A percentile compares a stretch with the other conserved stretches of the same genome.
Evolutionary conservation across 1,140 invertebrate genomes (phyloP).

Genomic region (Theocolax elegans): DNA sequence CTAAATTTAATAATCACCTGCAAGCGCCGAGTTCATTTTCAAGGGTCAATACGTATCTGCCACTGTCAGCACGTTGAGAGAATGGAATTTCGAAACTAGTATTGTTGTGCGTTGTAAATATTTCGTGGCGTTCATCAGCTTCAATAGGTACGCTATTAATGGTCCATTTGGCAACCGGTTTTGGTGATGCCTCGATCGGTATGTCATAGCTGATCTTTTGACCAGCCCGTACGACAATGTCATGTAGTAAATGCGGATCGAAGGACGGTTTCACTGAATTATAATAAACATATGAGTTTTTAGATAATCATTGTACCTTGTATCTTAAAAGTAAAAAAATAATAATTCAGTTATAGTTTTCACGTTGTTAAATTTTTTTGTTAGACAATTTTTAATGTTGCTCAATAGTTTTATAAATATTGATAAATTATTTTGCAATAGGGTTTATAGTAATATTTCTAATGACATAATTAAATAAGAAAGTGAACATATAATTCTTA

Average conservation of each 20-base stretch:
- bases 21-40: constrained; percentile 86
- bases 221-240: constrained; percentile 89
- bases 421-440: not conserved
- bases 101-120: constrained; percentile 76
- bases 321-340: constrained; percentile 2
- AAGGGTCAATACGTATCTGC: constrained; percentile 85
- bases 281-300: no score
- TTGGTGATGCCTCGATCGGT: constrained; percentile 87
- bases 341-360: no score
- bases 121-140: constrained; percentile 64
- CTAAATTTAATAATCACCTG: no score
- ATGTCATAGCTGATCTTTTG: constrained; percentile 90
- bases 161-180: constrained; percentile 88
- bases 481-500: no score
- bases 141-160: constrained; percentile 83
- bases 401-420: no score
- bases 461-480: no score
- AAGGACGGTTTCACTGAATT: constrained; percentile 82
- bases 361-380: no score
- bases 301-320: constrained; percentile 6
- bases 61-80: constrained; percentile 83
- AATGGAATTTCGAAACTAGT: constrained; percentile 89
- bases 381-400: no score
- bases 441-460: no score
- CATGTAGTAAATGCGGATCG: constrained; percentile 84